phyloP scores from a whole-genome alignment of 2,113 vertebrate genomes.

The Tilapia sparmanii region DNA sequence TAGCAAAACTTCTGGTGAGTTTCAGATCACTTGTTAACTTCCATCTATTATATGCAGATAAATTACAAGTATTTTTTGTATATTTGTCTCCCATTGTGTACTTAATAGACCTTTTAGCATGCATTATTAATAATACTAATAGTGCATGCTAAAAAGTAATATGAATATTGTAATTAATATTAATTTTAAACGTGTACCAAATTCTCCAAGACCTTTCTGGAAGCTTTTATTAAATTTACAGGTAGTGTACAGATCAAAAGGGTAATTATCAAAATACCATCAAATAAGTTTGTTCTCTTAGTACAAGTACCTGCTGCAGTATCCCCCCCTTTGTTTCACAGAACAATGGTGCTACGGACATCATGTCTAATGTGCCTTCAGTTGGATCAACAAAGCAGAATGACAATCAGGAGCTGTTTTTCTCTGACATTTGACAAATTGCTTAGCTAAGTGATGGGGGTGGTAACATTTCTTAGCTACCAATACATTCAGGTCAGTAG shows the following conservation, averaged over 20 bases:
- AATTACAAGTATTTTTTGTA: not conserved
- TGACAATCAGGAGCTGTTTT: not conserved
- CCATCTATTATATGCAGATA: not conserved
- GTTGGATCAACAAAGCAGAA: not conserved
- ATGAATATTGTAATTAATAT: not conserved
- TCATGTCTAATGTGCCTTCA: fast-evolving
- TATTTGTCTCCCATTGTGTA: not conserved
- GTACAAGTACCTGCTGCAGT: not conserved
- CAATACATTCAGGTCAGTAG: conserved; percentile 1
- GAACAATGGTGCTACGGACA: not conserved
- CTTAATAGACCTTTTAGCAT: not conserved
- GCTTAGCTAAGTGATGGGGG: not conserved
- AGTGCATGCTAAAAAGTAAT: not conserved
- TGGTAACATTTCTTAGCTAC: not conserved
- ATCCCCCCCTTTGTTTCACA: not conserved
- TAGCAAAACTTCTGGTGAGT: not conserved
- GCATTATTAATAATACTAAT: not conserved
- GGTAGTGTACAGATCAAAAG: not conserved
- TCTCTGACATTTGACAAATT: not conserved
- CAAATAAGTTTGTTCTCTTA: fast-evolving
- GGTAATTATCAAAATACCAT: not conserved
- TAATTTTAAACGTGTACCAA: not conserved
- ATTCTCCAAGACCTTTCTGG: not conserved
- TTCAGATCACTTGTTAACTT: not conserved
- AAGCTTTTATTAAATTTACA: not conserved